These are phyloP conservation scores for Amia ocellicauda DNA, from an alignment of 2,113 vertebrate species.

Conservation along the genomic window DNA sequence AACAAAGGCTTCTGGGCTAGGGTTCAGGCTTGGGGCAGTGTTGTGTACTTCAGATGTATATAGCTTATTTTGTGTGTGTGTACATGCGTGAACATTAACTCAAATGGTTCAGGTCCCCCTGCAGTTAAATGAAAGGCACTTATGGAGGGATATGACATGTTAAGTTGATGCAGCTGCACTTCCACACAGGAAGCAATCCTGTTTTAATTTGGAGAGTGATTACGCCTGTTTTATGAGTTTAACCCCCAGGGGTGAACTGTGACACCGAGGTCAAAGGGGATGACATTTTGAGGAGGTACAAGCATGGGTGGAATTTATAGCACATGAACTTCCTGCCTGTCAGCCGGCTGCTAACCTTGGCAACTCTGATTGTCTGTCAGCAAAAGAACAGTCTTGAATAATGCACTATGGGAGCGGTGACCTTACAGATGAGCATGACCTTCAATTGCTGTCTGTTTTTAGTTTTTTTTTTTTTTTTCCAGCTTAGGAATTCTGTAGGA, in stretches of 20 bases:
- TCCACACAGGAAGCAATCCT: slow-evolving; percentile 28
- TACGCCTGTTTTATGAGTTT: slow-evolving; percentile 25
- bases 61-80: slow-evolving; percentile 6
- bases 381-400: too few species aligned
- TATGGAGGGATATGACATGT: not conserved
- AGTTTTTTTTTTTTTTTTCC: not conserved
- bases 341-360: too few species aligned
- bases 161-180: slow-evolving; percentile 25
- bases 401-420: too few species aligned
- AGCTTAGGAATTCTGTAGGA: too few species aligned
- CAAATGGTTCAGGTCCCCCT: not conserved
- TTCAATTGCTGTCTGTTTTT: not conserved
- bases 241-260: not conserved
- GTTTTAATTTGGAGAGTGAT: slow-evolving; percentile 21
- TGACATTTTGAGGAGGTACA: not conserved
- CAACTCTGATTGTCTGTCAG: too few species aligned
- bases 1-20: not conserved
- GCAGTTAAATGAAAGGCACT: slow-evolving; percentile 9
- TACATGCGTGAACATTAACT: slow-evolving; percentile 6
- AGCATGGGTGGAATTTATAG: not conserved
- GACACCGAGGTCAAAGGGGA: slow-evolving; percentile 10
- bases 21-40: slow-evolving; percentile 21
- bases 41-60: slow-evolving; percentile 18
- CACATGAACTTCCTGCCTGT: too few species aligned
- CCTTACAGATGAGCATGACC: not conserved